Percentiles rank a stretch among this genome's conserved stretches.
phyloP scores from a whole-genome alignment of 2,113 vertebrate species.

The Mystacornis crossleyi region DNA sequence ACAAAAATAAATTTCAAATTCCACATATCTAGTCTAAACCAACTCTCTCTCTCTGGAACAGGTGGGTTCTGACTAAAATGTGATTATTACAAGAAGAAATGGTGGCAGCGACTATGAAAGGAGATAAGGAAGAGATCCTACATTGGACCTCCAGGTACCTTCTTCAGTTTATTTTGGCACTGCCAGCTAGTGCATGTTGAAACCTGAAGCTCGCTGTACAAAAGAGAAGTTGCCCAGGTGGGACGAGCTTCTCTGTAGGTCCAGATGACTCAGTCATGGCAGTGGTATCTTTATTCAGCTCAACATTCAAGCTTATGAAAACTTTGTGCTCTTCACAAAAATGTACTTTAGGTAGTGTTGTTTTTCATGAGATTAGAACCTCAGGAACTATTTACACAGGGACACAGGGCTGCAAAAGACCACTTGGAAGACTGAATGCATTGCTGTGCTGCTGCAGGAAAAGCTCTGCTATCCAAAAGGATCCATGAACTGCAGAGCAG shows the following conservation, averaged over 20 bases:
- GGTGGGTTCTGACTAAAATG: background rate
- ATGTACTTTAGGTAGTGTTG: background rate
- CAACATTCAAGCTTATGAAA: background rate
- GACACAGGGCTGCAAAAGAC: background rate
- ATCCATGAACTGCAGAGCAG: background rate
- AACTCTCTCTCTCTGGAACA: background rate
- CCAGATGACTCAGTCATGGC: background rate
- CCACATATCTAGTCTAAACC: background rate
- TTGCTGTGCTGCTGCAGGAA: background rate
- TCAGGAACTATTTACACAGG: background rate
- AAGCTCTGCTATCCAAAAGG: background rate
- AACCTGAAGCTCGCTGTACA: background rate
- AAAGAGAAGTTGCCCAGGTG: background rate
- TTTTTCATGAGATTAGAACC: background rate
- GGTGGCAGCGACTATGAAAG: background rate
- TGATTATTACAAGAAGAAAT: background rate
- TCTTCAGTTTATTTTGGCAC: background rate
- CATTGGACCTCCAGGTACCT: background rate
- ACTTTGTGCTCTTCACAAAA: background rate
- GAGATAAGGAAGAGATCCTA: background rate
- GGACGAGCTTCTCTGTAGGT: background rate
- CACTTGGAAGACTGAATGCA: background rate
- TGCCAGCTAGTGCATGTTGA: background rate
- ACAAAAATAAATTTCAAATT: background rate
- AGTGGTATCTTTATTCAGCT: background rate